Evolutionary conservation across 2,888 invertebrate genomes (phyloP).

Genomic region (Trissonchulus latispiculum): DNA sequence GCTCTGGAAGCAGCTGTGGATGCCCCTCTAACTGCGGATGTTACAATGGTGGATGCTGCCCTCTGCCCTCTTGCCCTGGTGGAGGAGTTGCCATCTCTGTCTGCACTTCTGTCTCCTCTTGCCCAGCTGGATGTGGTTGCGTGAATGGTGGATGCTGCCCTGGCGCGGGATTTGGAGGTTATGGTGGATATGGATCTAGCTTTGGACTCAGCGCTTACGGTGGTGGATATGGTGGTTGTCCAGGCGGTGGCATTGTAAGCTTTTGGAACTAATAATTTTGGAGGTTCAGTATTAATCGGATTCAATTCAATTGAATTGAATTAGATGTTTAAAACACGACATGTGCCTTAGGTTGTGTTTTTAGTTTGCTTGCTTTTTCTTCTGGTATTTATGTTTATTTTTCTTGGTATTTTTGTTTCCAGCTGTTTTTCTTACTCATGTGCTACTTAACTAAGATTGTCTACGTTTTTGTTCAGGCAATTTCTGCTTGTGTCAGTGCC

Average conservation of each 20-base stretch:
- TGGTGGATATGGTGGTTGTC: slow-evolving; percentile 8
- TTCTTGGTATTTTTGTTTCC: no score
- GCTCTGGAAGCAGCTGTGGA: background rate
- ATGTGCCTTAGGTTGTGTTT: no score
- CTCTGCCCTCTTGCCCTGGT: background rate
- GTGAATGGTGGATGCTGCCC: slow-evolving; percentile 1
- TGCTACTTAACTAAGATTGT: no score
- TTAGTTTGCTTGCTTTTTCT: no score
- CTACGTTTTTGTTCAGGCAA: background rate
- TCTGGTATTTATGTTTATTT: no score
- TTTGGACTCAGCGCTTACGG: slow-evolving; percentile 9
- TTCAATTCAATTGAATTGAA: no score
- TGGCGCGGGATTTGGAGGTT: background rate
- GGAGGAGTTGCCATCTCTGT: background rate
- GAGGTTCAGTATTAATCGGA: no score
- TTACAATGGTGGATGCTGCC: slow-evolving; percentile 17
- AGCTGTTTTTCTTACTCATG: no score
- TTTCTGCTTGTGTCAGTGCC: background rate
- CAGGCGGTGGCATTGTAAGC: background rate
- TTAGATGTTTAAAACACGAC: no score
- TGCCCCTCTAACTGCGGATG: slow-evolving; percentile 2
- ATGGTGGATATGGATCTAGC: background rate
- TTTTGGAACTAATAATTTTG: no score
- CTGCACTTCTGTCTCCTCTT: background rate
- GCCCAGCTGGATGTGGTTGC: background rate